Conservation (phyloP, 1,140 invertebrate species). For the Brachionus rubens region DNA sequence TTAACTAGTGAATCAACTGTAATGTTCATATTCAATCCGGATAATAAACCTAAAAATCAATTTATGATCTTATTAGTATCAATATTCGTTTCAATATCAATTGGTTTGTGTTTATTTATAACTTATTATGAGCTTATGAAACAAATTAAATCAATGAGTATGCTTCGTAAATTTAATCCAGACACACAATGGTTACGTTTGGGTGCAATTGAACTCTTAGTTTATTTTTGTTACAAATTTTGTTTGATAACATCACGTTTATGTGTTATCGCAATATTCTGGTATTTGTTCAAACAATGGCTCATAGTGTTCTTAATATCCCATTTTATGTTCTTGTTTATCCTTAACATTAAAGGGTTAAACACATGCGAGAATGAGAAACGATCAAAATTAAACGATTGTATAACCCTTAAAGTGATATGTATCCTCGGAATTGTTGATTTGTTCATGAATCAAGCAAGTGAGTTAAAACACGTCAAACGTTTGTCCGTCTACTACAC, state of each 20-base stretch:
- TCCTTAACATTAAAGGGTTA: neutral
- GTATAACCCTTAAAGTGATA: neutral
- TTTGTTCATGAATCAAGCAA: conserved; percentile 26
- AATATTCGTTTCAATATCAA: conserved; percentile 34
- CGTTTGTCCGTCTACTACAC: conserved; percentile 5
- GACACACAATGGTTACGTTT: conserved; percentile 6
- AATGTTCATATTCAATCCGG: conserved; percentile 34
- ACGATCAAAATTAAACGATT: neutral
- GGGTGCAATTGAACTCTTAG: conserved; percentile 4
- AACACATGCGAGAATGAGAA: neutral
- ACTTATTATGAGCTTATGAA: conserved; percentile 34
- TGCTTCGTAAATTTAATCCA: neutral
- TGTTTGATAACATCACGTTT: conserved; percentile 39
- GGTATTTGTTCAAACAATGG: conserved; percentile 36
- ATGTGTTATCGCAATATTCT: neutral
- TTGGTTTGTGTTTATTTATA: conserved; percentile 30
- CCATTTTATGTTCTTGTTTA: conserved; percentile 3
- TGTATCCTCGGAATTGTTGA: conserved; percentile 8
- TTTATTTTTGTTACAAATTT: conserved; percentile 44
- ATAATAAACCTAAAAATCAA: neutral
- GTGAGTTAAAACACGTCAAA: neutral
- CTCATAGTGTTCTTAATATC: neutral
- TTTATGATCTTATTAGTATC: conserved; percentile 25
- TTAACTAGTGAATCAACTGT: neutral
- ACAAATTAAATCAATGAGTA: neutral